Evolutionary conservation across 2,797 vertebrate species (phyloP).

Genomic region (Gymnothorax reevesii): DNA sequence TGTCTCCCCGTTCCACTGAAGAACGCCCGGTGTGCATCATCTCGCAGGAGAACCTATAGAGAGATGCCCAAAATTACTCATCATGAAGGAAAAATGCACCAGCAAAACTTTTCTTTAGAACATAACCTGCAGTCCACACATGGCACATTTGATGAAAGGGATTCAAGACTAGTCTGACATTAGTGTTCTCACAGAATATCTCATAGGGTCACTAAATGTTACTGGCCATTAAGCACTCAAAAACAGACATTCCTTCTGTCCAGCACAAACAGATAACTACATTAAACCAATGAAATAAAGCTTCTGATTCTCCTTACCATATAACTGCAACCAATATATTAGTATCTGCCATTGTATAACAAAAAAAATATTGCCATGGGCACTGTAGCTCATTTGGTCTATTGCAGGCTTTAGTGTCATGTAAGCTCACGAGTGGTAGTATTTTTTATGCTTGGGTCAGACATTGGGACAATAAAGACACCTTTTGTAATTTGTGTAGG

Average conservation of each 20-base stretch:
- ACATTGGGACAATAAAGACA: no score
- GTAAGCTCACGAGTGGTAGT: no score
- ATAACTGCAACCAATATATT: no score
- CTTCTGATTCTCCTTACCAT: no score
- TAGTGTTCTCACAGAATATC: background rate
- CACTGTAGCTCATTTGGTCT: no score
- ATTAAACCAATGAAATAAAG: no score
- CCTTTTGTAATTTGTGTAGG: no score
- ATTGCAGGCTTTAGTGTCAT: no score
- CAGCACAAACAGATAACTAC: no score
- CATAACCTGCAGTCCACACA: background rate
- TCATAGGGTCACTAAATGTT: background rate
- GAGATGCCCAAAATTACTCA: conserved; percentile 20
- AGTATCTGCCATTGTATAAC: no score
- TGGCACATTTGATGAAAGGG: background rate
- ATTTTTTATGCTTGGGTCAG: no score
- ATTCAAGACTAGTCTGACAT: background rate
- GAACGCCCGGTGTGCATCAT: conserved; percentile 86
- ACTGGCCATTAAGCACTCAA: background rate
- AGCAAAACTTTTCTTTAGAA: background rate
- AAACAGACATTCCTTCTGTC: background rate
- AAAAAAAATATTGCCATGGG: no score
- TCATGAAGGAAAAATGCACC: background rate
- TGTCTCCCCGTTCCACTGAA: conserved; percentile 95
- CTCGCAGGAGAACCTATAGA: conserved; percentile 81